These are phyloP conservation scores for Pseudoatta argentina DNA, from an alignment of 1,140 invertebrate species.

Conservation along the genomic window DNA sequence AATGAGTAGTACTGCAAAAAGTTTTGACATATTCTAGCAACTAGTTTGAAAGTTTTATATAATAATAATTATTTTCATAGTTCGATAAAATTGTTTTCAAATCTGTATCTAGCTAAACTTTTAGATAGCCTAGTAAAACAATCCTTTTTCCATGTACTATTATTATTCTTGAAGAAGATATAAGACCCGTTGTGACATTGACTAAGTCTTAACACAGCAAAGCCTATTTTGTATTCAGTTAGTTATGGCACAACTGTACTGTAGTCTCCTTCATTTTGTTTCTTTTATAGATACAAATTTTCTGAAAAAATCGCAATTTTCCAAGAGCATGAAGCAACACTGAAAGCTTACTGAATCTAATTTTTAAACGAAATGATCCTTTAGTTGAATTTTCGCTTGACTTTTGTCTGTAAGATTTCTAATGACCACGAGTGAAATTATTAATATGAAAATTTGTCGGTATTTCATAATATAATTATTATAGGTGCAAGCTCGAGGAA, in stretches of 20 bases:
- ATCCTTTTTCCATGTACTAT: too few species aligned
- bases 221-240: background rate
- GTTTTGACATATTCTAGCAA: too few species aligned
- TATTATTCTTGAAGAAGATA: too few species aligned
- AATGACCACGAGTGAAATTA: background rate
- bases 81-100: too few species aligned
- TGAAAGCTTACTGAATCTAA: background rate
- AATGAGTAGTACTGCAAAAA: too few species aligned
- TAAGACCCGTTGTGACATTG: background rate
- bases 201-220: background rate
- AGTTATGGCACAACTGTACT: background rate
- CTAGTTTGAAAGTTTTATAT: too few species aligned
- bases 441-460: background rate
- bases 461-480: background rate
- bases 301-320: too few species aligned
- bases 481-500: background rate
- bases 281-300: background rate
- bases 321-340: too few species aligned
- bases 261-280: background rate
- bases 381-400: background rate
- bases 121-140: too few species aligned
- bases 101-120: too few species aligned
- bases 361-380: background rate
- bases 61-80: too few species aligned
- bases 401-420: background rate